phyloP scores from a whole-genome alignment of 2,113 vertebrate species.

The Corythoichthys haematopterus region DNA sequence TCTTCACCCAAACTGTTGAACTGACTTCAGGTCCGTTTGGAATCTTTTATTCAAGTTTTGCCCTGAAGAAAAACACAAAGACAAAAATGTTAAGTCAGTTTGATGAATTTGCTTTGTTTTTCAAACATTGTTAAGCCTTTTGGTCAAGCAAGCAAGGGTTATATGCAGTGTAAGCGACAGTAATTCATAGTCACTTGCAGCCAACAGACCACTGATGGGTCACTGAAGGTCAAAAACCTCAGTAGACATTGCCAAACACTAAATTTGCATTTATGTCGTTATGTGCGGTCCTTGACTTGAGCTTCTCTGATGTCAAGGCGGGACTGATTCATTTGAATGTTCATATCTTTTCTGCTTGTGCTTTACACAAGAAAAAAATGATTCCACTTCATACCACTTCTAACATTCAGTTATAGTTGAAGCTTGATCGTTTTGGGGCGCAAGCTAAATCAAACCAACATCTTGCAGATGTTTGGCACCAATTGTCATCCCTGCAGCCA shows the following conservation, averaged over 20 bases:
- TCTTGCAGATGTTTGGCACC: neutral
- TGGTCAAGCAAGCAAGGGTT: neutral
- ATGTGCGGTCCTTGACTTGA: conserved; percentile 33
- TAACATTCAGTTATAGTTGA: conserved; percentile 8
- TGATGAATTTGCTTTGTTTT: conserved; percentile 6
- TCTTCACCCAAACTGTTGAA: conserved; percentile 13
- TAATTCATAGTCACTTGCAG: neutral
- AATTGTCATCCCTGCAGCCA: neutral
- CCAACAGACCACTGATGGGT: conserved; percentile 34
- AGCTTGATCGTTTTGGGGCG: conserved; percentile 20
- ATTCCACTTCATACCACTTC: conserved; percentile 15
- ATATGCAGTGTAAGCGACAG: neutral
- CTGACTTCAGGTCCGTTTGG: conserved; percentile 17
- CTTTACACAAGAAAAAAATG: conserved; percentile 10
- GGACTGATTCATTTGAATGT: conserved; percentile 30
- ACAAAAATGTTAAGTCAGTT: neutral
- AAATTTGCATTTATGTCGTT: conserved; percentile 52
- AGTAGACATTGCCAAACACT: conserved; percentile 55
- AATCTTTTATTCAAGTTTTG: conserved; percentile 21
- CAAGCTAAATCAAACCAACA: conserved; percentile 13
- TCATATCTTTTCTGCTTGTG: conserved; percentile 17
- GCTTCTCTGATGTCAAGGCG: conserved; percentile 41
- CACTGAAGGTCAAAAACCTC: conserved; percentile 37
- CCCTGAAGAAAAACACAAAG: conserved; percentile 46
- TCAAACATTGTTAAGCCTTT: neutral